Percentiles rank a stretch among this genome's conserved stretches.
phyloP scores from a whole-genome alignment of 2,888 invertebrate species.

The Zygaena filipendulae region DNA sequence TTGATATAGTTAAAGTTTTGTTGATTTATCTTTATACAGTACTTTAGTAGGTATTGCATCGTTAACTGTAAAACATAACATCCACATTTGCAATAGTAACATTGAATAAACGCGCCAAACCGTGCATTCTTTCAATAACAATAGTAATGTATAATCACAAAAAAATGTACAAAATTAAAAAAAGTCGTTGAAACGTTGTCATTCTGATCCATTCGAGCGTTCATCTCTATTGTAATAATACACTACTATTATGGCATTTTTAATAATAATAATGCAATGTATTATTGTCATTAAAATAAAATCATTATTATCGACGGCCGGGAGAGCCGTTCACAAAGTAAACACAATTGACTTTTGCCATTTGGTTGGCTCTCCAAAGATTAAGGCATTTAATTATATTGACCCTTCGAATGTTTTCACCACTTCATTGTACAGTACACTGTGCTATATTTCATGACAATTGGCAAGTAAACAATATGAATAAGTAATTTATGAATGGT shows the following conservation, averaged over 20 bases:
- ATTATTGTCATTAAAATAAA: slow-evolving; percentile 52
- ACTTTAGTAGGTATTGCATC: too few relatives aligned
- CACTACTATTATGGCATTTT: slow-evolving; percentile 35
- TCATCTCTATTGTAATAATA: slow-evolving; percentile 51
- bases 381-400: slow-evolving; percentile 53
- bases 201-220: slow-evolving; percentile 58
- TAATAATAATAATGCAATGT: slow-evolving; percentile 50
- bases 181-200: slow-evolving; percentile 31
- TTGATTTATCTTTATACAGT: too few relatives aligned
- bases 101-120: too few relatives aligned
- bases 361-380: slow-evolving; percentile 58
- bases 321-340: slow-evolving; percentile 50
- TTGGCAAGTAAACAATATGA: slow-evolving; percentile 7
- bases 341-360: slow-evolving; percentile 65
- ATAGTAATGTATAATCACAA: too few relatives aligned
- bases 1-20: too few relatives aligned
- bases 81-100: too few relatives aligned
- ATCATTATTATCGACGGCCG: slow-evolving; percentile 36
- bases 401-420: slow-evolving; percentile 46
- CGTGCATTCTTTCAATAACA: too few relatives aligned
- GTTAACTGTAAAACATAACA: too few relatives aligned
- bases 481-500: neutral
- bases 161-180: slow-evolving; percentile 16
- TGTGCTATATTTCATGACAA: slow-evolving; percentile 6
- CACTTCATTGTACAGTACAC: slow-evolving; percentile 37